Evolutionary conservation across 2,797 vertebrate genomes (phyloP).

Genomic region (Potorous gilbertii): DNA sequence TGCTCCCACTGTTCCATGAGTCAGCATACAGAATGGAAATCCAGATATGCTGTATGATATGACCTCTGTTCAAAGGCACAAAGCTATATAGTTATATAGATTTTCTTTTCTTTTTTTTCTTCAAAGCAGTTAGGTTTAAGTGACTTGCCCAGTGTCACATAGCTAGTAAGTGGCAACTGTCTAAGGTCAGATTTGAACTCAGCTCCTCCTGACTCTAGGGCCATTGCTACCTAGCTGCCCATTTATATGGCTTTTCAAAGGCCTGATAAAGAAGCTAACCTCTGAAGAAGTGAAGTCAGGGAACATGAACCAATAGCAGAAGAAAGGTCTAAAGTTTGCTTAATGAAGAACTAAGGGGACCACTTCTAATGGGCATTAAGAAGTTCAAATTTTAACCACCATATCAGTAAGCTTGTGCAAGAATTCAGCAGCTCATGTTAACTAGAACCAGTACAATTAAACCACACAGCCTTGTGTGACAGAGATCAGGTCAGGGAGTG

Average conservation of each 20-base stretch:
- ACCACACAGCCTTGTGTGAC: neutral
- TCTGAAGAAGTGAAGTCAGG: neutral
- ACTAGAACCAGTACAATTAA: neutral
- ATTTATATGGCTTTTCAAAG: neutral
- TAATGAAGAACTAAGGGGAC: neutral
- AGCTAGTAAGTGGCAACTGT: no score
- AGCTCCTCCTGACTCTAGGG: no score
- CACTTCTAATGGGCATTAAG: neutral
- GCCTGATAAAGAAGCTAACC: neutral
- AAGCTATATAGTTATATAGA: neutral
- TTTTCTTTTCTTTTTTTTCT: neutral
- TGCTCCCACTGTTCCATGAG: no score
- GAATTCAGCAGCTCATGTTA: no score
- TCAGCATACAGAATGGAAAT: neutral
- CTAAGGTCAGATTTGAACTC: no score
- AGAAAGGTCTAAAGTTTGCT: neutral
- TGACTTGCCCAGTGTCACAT: no score
- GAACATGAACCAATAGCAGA: no score
- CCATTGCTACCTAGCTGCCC: no score
- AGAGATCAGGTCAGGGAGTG: neutral
- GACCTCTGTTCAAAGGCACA: neutral
- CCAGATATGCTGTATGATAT: neutral
- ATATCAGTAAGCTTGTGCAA: neutral
- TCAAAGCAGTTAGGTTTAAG: no score
- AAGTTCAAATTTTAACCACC: neutral